These are phyloP conservation scores for Megaustenia siamemsis DNA, from an alignment of 2,888 invertebrate genomes.

Conservation along the genomic window DNA sequence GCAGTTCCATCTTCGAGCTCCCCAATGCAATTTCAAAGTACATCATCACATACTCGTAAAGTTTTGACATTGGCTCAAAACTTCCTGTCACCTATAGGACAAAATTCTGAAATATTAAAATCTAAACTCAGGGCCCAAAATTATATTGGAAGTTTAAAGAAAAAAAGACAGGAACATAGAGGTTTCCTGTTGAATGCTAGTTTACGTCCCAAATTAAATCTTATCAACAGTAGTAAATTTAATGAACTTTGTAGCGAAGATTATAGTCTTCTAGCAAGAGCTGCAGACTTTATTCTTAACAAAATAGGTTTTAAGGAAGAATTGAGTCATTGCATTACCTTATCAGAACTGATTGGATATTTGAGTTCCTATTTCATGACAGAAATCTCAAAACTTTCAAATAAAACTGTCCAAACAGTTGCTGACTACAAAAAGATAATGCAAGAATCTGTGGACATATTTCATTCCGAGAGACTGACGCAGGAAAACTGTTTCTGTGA, in stretches of 20 bases:
- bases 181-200: neutral
- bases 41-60: neutral
- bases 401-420: constrained; percentile 10
- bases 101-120: too few species aligned
- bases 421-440: constrained; percentile 15
- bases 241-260: neutral
- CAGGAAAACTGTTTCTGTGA: constrained; percentile 11
- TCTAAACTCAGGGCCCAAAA: neutral
- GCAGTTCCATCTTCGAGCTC: neutral
- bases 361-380: neutral
- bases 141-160: neutral
- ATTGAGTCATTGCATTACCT: neutral
- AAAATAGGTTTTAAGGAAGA: neutral
- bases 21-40: neutral
- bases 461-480: neutral
- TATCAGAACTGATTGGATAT: constrained; percentile 14
- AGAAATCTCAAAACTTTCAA: constrained; percentile 9
- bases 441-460: constrained; percentile 12
- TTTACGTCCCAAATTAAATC: neutral
- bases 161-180: neutral
- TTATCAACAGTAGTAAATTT: neutral
- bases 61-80: neutral
- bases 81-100: constrained; percentile 3
- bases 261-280: constrained; percentile 11
- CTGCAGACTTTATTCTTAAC: constrained; percentile 30